Evolutionary conservation across 2,113 vertebrate species (phyloP), one percentile per base, ranked within the genome.

Genomic region (Syngnathus floridae): DNA sequence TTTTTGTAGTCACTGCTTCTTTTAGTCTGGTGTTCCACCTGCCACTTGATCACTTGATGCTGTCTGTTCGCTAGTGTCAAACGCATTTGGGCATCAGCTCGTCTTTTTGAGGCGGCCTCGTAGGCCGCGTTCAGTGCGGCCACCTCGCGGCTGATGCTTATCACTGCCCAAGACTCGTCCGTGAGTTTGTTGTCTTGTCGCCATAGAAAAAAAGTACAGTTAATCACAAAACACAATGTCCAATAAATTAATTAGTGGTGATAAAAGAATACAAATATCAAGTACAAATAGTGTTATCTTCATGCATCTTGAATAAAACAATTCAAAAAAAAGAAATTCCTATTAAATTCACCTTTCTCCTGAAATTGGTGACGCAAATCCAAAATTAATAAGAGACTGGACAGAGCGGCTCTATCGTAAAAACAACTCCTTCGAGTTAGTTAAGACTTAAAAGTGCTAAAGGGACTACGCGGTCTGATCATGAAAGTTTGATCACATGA

Each of bases 121-220:
- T 88, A 82, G 31, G 69, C 6, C 40, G 26, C 38, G 59, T 78
- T 73, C 48, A 88, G 66, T 65, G 80, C 86, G 40, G n/a, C 38
- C 57, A 89, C 16, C 63, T 88, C 82, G 1, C 3, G 1, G 16
- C 16, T 67, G 64, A 86, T 75, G 73, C 86, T 76, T 9, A 7
- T 21, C 26, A 84, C 3, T 31, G 54, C n/a, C 1, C 7, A 3
- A 3, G 78, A 48, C 13, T 65, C 75, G 13, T 52, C 65, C 13
- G 68, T 80, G 5, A 87, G 82, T 62, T 63, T 77, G 16, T 7
- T 65, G 19, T 88, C 86, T 41, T 89, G 79, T 40, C 8, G 31
- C 10, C 31, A 11, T 14, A 13, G 49, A 54, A 40, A 40, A 31
- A 31, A 22, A 11, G 9, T 41, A 37, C 17, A 12, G 35, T 38